phyloP scores from a whole-genome alignment of 2,113 vertebrate genomes.

The Oceanites oceanicus region DNA sequence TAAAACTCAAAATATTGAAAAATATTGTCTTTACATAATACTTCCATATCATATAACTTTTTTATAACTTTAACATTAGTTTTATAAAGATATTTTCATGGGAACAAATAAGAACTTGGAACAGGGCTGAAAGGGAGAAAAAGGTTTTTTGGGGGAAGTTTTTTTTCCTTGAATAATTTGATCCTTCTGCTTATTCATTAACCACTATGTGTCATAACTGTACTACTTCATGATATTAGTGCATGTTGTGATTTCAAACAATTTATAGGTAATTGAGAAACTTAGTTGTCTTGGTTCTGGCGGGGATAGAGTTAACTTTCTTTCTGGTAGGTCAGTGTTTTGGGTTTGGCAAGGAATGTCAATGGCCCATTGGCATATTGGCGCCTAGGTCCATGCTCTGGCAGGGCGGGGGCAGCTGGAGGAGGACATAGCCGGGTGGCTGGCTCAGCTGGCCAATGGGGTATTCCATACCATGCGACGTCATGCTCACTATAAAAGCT shows the following conservation, averaged over 20 bases:
- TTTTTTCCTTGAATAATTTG: neutral
- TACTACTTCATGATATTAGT: neutral
- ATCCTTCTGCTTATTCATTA: neutral
- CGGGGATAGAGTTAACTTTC: too few relatives aligned
- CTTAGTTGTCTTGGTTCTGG: too few relatives aligned
- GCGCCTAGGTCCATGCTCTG: too few relatives aligned
- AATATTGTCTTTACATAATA: neutral
- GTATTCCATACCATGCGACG: too few relatives aligned
- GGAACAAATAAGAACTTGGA: neutral
- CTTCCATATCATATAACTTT: neutral
- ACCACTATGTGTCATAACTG: neutral
- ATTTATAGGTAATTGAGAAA: neutral
- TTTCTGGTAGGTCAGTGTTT: too few relatives aligned
- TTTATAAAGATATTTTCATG: neutral
- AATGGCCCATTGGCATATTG: too few relatives aligned
- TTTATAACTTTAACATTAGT: neutral
- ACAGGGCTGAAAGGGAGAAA: neutral
- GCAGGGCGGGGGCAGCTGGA: too few relatives aligned
- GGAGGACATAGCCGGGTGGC: too few relatives aligned
- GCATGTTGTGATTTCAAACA: neutral
- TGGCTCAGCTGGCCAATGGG: too few relatives aligned
- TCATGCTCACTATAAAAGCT: too few relatives aligned
- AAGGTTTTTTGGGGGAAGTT: fast-evolving
- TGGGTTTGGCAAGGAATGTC: too few relatives aligned
- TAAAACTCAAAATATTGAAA: neutral